Evolutionary conservation across 2,888 invertebrate species (phyloP).

Genomic region (Miltochrista miniata): DNA sequence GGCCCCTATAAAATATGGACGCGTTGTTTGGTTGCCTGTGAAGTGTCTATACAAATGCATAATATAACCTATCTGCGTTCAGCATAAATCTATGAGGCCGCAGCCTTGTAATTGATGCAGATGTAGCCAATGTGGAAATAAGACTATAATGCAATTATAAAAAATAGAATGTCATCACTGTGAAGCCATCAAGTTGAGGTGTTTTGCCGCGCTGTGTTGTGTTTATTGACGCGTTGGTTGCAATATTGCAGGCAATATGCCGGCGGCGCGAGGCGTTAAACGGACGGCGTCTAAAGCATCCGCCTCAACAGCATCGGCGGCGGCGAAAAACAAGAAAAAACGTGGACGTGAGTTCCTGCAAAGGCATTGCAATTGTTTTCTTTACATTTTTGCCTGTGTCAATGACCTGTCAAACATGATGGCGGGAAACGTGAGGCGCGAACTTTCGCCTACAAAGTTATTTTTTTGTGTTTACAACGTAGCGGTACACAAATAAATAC

Average conservation of each 20-base stretch:
- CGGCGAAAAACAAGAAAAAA: conserved; percentile 79
- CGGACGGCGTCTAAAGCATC: conserved; percentile 76
- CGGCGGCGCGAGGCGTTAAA: conserved; percentile 80
- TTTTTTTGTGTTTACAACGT: conserved; percentile 38
- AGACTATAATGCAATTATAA: conserved; percentile 69
- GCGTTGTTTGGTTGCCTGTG: conserved; percentile 75
- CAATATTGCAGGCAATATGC: conserved; percentile 80
- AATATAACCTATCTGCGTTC: conserved; percentile 79
- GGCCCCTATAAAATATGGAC: conserved; percentile 51
- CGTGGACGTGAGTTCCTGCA: conserved; percentile 68
- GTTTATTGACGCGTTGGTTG: conserved; percentile 77
- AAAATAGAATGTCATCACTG: conserved; percentile 69
- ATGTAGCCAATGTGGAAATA: conserved; percentile 60
- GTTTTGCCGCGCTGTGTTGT: conserved; percentile 71
- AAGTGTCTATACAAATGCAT: conserved; percentile 78
- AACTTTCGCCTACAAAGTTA: conserved; percentile 31
- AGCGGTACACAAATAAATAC: conserved; percentile 28
- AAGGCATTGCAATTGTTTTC: conserved; percentile 71
- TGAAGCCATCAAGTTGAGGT: conserved; percentile 51
- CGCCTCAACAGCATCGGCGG: conserved; percentile 59
- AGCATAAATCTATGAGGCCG: conserved; percentile 72
- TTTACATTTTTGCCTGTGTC: conserved; percentile 75
- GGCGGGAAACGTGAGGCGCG: conserved; percentile 74
- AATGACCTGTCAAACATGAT: conserved; percentile 81
- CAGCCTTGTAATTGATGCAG: conserved; percentile 74